Percentiles rank a stretch among this genome's conserved stretches.
These are phyloP conservation scores for Galemys pyrenaicus DNA, from an alignment of 2,113 vertebrate species.

Conservation along the genomic window DNA sequence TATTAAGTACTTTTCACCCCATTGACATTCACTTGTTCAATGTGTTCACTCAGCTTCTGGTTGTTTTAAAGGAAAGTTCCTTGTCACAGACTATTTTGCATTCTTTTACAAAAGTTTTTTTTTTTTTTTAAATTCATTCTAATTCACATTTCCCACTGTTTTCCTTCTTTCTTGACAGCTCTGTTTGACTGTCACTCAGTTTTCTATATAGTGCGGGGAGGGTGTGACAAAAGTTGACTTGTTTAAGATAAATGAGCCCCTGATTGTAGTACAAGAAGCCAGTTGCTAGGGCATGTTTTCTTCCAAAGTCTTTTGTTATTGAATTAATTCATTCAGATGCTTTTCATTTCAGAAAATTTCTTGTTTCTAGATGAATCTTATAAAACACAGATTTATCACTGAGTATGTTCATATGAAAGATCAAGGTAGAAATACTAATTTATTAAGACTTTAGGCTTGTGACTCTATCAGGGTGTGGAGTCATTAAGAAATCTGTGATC, in stretches of 20 bases:
- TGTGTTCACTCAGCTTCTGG: conserved; percentile 71
- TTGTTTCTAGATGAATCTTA: conserved; percentile 57
- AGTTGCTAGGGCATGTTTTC: conserved; percentile 86
- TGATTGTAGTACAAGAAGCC: conserved; percentile 82
- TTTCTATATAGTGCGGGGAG: conserved; percentile 82
- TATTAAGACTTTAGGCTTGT: conserved; percentile 6
- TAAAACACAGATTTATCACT: conserved; percentile 67
- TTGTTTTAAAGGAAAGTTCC: conserved; percentile 79
- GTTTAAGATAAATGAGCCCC: conserved; percentile 85
- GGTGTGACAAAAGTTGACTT: conserved; percentile 85
- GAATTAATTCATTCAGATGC: conserved; percentile 80
- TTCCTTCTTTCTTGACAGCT: conserved; percentile 79
- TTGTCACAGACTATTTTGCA: conserved; percentile 81
- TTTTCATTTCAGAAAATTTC: conserved; percentile 77
- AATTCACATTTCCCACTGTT: conserved; percentile 78
- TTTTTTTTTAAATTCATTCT: conserved; percentile 72
- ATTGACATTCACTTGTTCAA: conserved; percentile 59
- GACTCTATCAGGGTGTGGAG: neutral
- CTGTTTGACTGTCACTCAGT: conserved; percentile 76
- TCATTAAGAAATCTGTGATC: conserved; percentile 14
- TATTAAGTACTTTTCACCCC: conserved; percentile 78
- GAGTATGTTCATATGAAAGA: conserved; percentile 46
- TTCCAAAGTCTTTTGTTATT: conserved; percentile 81
- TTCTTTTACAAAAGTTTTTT: conserved; percentile 77
- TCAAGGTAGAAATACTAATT: conserved; percentile 51